Percentiles rank a stretch among this genome's conserved stretches.
phyloP scores from a whole-genome alignment of 2,888 invertebrate species.

The Periphyllus acericola region DNA sequence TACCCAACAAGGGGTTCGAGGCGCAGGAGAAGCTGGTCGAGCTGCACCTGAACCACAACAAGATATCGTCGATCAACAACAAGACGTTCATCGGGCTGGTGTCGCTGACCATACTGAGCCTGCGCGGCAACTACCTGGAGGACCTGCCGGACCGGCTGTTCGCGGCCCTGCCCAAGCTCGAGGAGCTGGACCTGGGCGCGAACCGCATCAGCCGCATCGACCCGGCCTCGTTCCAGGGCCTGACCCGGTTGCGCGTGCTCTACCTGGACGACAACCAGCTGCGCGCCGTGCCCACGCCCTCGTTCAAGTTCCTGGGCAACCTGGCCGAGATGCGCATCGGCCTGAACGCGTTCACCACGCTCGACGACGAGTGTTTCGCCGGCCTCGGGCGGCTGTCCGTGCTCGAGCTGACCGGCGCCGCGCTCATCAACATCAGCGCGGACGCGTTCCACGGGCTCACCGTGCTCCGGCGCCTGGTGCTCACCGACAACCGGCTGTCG shows the following conservation, averaged over 20 bases:
- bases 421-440: conserved; percentile 80
- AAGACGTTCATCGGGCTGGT: conserved; percentile 82
- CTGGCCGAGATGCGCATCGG: conserved; percentile 87
- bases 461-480: conserved; percentile 79
- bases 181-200: conserved; percentile 86
- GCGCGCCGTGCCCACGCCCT: conserved; percentile 79
- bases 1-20: conserved; percentile 81
- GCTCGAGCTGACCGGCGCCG: conserved; percentile 83
- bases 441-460: conserved; percentile 80
- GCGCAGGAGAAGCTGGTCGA: conserved; percentile 85
- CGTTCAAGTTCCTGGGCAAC: conserved; percentile 78
- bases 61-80: conserved; percentile 82
- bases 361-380: conserved; percentile 82
- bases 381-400: conserved; percentile 80
- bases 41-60: conserved; percentile 85
- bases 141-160: conserved; percentile 81
- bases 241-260: conserved; percentile 80
- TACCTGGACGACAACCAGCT: conserved; percentile 87
- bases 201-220: conserved; percentile 86
- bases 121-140: conserved; percentile 84
- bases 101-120: conserved; percentile 81
- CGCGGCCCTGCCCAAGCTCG: conserved; percentile 78
- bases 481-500: conserved; percentile 82
- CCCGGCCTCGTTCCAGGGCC: conserved; percentile 79
- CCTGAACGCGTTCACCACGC: conserved; percentile 80